Conservation (phyloP, 2,797 vertebrate genomes). For the Pitangus sulphuratus region DNA sequence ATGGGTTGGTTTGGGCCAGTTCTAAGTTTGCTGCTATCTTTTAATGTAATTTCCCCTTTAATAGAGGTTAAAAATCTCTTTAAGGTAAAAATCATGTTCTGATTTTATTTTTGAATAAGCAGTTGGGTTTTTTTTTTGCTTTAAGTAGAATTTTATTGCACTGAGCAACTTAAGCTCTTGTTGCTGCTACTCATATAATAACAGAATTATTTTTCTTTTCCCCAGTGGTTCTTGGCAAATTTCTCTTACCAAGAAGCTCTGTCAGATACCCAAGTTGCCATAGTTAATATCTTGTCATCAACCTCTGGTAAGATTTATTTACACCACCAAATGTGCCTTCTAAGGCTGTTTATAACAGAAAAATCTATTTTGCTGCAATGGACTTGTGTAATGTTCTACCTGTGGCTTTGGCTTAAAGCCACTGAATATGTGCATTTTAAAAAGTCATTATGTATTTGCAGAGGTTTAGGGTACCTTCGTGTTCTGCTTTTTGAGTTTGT, state of each 20-base stretch:
- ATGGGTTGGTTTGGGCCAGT: not conserved
- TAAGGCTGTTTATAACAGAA: not conserved
- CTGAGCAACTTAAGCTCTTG: not conserved
- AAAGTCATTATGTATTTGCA: not conserved
- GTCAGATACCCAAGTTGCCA: slow-evolving; percentile 91
- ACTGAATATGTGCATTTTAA: not conserved
- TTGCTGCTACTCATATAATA: not conserved
- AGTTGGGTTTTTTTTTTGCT: not conserved
- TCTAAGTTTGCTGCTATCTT: not conserved
- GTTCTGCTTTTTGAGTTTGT: not conserved
- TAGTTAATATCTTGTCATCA: slow-evolving; percentile 95
- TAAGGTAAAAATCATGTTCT: not conserved
- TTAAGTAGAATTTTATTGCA: not conserved
- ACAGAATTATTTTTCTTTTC: slow-evolving; percentile 39
- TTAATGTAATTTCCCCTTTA: not conserved
- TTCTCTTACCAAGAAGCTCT: slow-evolving; percentile 96
- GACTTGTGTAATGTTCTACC: not conserved
- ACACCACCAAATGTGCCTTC: not conserved
- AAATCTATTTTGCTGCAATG: not conserved
- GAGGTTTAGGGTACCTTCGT: not conserved
- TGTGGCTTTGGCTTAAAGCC: not conserved
- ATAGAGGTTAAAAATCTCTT: not conserved
- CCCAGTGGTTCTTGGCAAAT: slow-evolving; percentile 96
- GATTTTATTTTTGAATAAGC: not conserved
- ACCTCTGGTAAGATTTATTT: slow-evolving; percentile 87